These are phyloP conservation scores for fruit fly (Drosophila melanogaster) DNA, from an alignment of 1,140 invertebrate genomes.

Conservation along the genomic window DNA sequence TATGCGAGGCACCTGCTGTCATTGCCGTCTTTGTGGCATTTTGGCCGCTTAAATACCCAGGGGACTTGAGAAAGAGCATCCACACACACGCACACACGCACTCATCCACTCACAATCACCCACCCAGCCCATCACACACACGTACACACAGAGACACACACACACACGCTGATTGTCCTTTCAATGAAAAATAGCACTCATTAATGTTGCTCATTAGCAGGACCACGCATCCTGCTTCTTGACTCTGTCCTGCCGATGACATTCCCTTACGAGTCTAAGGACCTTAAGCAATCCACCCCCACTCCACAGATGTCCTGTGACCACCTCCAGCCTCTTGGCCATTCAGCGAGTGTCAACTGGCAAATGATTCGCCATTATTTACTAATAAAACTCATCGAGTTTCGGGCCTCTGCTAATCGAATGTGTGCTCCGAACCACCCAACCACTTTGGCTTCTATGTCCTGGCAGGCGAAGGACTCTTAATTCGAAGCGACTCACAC, in stretches of 20 bases:
- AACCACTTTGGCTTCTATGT: neutral
- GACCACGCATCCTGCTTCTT: conserved; percentile 19
- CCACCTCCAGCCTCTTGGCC: conserved; percentile 1
- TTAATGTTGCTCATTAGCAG: conserved; percentile 83
- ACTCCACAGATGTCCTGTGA: neutral
- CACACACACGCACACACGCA: conserved; percentile 1
- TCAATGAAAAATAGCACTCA: conserved; percentile 81
- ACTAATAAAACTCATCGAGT: conserved; percentile 84
- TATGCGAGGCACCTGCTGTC: conserved; percentile 63
- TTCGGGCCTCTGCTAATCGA: conserved; percentile 67
- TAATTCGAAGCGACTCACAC: conserved; percentile 72
- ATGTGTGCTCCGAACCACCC: conserved; percentile 32
- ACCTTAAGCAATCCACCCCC: neutral
- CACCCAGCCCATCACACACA: conserved; percentile 5
- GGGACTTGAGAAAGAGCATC: conserved; percentile 45
- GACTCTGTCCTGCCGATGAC: conserved; percentile 19
- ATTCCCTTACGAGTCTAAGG: conserved; percentile 22
- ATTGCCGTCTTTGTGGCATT: conserved; percentile 62
- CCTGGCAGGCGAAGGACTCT: conserved; percentile 36
- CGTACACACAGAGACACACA: conserved; percentile 12
- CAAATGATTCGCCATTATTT: conserved; percentile 84
- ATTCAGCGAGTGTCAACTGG: conserved; percentile 79
- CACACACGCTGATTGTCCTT: conserved; percentile 65
- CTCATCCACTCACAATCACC: conserved; percentile 6
- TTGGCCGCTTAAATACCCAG: conserved; percentile 71